Evolutionary conservation across 2,888 invertebrate genomes (phyloP).

Genomic region (Parnassius mnemosyne): DNA sequence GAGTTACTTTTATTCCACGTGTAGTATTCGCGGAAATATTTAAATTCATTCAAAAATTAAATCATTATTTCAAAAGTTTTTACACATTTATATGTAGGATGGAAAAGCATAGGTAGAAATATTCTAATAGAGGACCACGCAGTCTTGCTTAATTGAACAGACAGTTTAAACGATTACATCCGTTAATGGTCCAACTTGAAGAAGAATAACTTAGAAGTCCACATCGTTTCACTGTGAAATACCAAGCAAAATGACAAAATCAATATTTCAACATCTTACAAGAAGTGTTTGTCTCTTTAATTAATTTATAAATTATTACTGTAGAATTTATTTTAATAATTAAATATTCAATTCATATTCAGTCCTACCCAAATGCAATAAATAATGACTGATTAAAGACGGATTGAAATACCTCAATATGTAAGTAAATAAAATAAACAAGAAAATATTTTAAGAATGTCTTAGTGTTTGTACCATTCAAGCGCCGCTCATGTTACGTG

Average conservation of each 20-base stretch:
- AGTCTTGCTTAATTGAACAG: conserved; percentile 60
- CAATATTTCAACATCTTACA: no score
- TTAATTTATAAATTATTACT: no score
- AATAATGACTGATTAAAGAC: no score
- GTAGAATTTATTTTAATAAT: no score
- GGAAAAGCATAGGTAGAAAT: conserved; percentile 9
- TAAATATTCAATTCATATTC: not conserved
- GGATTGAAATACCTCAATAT: not conserved
- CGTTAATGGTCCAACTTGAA: conserved; percentile 55
- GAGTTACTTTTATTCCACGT: no score
- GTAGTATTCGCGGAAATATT: no score
- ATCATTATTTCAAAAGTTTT: no score
- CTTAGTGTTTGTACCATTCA: conserved; percentile 15
- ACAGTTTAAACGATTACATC: conserved; percentile 70
- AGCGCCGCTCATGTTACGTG: conserved; percentile 44
- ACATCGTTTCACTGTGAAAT: not conserved
- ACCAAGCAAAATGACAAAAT: no score
- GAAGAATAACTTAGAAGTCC: conserved; percentile 18
- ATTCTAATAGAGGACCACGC: conserved; percentile 19
- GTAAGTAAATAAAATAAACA: not conserved
- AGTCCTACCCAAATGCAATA: not conserved
- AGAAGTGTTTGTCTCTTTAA: no score
- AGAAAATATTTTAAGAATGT: conserved; percentile 5
- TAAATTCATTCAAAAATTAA: no score
- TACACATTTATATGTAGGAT: no score